A percentile compares a stretch with the other conserved stretches of the same genome.
These are phyloP conservation scores for Ectobius pallidus DNA, from an alignment of 2,888 invertebrate genomes.

Conservation along the genomic window DNA sequence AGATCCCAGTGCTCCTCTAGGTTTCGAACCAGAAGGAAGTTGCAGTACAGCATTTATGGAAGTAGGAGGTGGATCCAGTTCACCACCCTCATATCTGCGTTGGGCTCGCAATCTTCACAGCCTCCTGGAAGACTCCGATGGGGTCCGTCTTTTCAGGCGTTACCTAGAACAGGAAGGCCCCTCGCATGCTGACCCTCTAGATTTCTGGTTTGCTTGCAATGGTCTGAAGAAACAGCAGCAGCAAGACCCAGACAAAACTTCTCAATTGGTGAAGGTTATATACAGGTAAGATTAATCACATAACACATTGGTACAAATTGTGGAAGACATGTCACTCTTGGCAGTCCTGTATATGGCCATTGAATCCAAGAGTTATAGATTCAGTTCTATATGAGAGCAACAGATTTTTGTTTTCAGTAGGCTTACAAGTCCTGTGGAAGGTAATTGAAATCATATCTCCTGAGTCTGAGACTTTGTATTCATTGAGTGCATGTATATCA, in stretches of 20 bases:
- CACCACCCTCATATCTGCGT: conserved; percentile 77
- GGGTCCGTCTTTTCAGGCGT: conserved; percentile 82
- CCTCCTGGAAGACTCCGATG: conserved; percentile 87
- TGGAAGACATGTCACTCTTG: not conserved
- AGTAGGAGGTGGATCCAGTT: conserved; percentile 49
- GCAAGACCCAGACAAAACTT: conserved; percentile 69
- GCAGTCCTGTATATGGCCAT: not conserved
- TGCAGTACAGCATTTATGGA: conserved; percentile 50
- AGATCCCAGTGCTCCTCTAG: conserved; percentile 56
- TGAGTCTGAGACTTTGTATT: too few relatives aligned
- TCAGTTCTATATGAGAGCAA: too few relatives aligned
- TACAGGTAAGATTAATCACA: conserved; percentile 66
- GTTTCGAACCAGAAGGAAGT: conserved; percentile 64
- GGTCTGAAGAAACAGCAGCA: conserved; percentile 77
- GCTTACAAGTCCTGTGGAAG: too few relatives aligned
- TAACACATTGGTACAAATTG: not conserved
- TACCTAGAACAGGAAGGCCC: conserved; percentile 80
- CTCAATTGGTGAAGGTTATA: conserved; percentile 81
- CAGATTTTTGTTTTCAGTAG: too few relatives aligned
- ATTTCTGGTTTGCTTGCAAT: conserved; percentile 95
- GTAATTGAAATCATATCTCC: too few relatives aligned
- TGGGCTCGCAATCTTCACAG: conserved; percentile 88
- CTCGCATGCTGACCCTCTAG: conserved; percentile 79
- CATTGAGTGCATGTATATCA: too few relatives aligned
- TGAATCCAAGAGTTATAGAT: too few relatives aligned